phyloP scores from a whole-genome alignment of 2,888 invertebrate genomes.

The Lepidonotus clava region DNA sequence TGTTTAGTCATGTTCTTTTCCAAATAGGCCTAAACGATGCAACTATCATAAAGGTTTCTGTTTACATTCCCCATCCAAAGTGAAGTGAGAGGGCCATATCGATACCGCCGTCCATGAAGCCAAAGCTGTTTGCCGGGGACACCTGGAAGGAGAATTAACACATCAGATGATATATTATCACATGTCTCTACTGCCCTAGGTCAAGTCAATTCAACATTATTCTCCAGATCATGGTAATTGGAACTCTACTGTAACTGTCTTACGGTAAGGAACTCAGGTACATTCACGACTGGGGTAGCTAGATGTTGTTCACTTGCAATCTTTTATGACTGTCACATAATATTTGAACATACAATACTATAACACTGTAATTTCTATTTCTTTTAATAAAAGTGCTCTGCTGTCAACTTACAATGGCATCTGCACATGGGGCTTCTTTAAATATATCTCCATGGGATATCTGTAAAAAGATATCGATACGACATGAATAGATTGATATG shows the following conservation, averaged over 20 bases:
- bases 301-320: background rate
- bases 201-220: too few species aligned
- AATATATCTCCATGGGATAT: constrained; percentile 70
- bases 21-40: too few species aligned
- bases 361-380: too few species aligned
- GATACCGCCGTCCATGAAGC: constrained; percentile 78
- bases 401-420: constrained; percentile 76
- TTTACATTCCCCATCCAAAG: constrained; percentile 72
- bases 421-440: constrained; percentile 70
- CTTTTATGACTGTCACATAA: background rate
- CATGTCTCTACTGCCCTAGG: too few species aligned
- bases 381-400: too few species aligned
- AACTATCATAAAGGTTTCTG: background rate
- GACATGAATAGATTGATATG: background rate
- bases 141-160: constrained; percentile 66
- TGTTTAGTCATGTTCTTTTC: too few species aligned
- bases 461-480: background rate
- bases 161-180: background rate
- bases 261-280: too few species aligned
- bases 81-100: constrained; percentile 72
- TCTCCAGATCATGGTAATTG: too few species aligned
- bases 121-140: constrained; percentile 77
- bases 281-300: too few species aligned
- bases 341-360: background rate
- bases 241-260: too few species aligned